Percentiles rank a stretch among this genome's conserved stretches.
Conservation (phyloP, 2,113 vertebrate genomes). For the Labrus mixtus region DNA sequence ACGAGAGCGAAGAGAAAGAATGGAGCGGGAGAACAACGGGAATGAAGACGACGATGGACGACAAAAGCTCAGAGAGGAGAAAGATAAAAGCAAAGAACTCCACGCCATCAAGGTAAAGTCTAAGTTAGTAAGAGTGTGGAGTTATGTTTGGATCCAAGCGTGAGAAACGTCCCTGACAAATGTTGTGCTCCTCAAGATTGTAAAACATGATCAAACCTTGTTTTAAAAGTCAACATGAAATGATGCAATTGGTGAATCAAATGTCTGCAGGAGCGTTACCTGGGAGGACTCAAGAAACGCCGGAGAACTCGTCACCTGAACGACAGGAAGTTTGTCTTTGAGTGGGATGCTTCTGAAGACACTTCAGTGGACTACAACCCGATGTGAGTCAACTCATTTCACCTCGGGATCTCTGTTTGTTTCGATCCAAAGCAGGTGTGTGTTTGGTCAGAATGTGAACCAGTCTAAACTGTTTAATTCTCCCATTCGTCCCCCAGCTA, state of each 20-base stretch:
- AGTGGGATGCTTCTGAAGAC: slow-evolving; percentile 98
- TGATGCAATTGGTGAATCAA: not conserved
- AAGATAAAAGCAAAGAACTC: slow-evolving; percentile 97
- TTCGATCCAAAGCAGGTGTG: not conserved
- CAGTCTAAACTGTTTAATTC: not conserved
- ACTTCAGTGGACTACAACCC: slow-evolving; percentile 97
- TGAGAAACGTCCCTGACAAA: no score
- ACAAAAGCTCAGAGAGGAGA: slow-evolving; percentile 96
- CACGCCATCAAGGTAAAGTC: slow-evolving; percentile 92
- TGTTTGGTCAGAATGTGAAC: not conserved
- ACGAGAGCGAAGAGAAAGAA: slow-evolving; percentile 92
- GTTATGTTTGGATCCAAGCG: no score
- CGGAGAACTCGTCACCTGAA: slow-evolving; percentile 95
- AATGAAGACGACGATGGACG: slow-evolving; percentile 95
- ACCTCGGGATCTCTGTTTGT: not conserved
- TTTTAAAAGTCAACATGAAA: no score
- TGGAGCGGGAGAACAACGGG: slow-evolving; percentile 96
- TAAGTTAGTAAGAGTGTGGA: not conserved
- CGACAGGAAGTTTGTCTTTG: slow-evolving; percentile 98
- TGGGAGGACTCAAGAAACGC: slow-evolving; percentile 95
- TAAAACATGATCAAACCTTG: no score
- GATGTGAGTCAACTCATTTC: slow-evolving; percentile 85
- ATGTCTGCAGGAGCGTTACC: slow-evolving; percentile 90
- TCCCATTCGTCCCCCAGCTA: slow-evolving; percentile 81
- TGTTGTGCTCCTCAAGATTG: no score